Conservation (phyloP, 2,113 vertebrate genomes). For the Osmerus mordax region DNA sequence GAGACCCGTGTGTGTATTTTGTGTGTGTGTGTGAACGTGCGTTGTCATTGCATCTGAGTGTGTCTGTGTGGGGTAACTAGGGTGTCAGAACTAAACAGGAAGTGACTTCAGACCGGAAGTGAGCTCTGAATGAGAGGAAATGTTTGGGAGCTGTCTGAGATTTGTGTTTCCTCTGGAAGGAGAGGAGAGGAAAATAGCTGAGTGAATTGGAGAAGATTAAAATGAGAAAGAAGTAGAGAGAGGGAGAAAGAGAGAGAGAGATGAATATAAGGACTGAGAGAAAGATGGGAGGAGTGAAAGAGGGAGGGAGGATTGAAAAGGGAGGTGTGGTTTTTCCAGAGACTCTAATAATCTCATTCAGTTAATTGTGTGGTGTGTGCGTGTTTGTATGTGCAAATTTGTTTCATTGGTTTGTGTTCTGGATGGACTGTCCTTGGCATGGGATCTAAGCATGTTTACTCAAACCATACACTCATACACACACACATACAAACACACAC, state of each 20-base stretch:
- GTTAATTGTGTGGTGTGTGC: constrained; percentile 3
- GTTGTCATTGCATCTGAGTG: not conserved
- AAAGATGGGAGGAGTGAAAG: not conserved
- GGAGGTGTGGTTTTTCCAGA: not conserved
- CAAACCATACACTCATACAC: not conserved
- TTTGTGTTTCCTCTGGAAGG: constrained; percentile 48
- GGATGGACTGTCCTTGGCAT: constrained; percentile 35
- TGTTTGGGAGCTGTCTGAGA: constrained; percentile 43
- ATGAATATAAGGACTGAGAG: not conserved
- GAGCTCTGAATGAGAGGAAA: constrained; percentile 69
- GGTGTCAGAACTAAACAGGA: constrained; percentile 53
- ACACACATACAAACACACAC: not conserved
- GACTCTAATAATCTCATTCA: no score
- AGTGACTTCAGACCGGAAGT: constrained; percentile 64
- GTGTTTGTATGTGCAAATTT: not conserved
- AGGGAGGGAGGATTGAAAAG: not conserved
- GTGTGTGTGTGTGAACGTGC: not conserved
- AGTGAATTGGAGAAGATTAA: constrained; percentile 11
- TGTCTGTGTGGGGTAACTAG: constrained; percentile 17
- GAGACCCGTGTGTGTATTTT: constrained; percentile 9
- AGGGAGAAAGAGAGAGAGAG: not conserved
- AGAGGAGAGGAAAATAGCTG: constrained; percentile 12
- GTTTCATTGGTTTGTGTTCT: constrained; percentile 37
- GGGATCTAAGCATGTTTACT: constrained; percentile 35
- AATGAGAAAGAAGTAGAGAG: not conserved